Percentiles rank a stretch among this genome's conserved stretches.
These are phyloP conservation scores for Scotopteryx bipunctaria DNA, from an alignment of 2,888 invertebrate genomes.

Conservation along the genomic window DNA sequence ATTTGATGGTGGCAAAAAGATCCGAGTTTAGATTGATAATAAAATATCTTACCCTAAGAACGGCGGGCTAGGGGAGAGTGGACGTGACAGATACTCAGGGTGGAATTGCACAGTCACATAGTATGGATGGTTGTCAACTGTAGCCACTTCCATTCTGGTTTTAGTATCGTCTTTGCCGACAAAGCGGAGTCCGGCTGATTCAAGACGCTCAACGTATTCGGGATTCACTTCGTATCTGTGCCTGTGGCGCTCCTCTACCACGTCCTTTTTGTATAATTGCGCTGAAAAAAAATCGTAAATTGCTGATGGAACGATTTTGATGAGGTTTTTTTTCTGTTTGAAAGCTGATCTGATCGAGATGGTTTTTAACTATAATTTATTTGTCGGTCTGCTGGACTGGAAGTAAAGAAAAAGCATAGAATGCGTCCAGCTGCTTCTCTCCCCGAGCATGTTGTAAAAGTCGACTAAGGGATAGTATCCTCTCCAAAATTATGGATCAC, in stretches of 20 bases:
- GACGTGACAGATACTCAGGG: slow-evolving; percentile 97
- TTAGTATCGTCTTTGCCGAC: slow-evolving; percentile 93
- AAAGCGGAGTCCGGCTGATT: slow-evolving; percentile 93
- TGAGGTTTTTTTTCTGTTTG: too few relatives aligned
- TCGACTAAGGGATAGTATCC: too few relatives aligned
- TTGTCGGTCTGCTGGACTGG: too few relatives aligned
- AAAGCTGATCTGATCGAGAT: too few relatives aligned
- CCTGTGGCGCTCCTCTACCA: slow-evolving; percentile 96
- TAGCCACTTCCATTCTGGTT: slow-evolving; percentile 96
- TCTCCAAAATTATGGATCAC: too few relatives aligned
- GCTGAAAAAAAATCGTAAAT: slow-evolving; percentile 65
- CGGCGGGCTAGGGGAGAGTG: slow-evolving; percentile 95
- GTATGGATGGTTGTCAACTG: slow-evolving; percentile 93
- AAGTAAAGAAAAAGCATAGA: too few relatives aligned
- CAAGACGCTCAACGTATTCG: slow-evolving; percentile 89
- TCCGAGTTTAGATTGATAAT: too few relatives aligned
- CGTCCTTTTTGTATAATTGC: slow-evolving; percentile 89
- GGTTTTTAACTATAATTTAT: too few relatives aligned
- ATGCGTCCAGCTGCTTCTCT: too few relatives aligned
- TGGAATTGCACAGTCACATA: slow-evolving; percentile 99
- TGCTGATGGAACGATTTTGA: neutral
- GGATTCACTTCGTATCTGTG: slow-evolving; percentile 99
- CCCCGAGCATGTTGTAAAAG: too few relatives aligned
- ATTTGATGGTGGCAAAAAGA: too few relatives aligned
- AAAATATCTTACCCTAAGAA: slow-evolving; percentile 93